Evolutionary conservation across 2,113 vertebrate species (phyloP).

Genomic region (Pimephales promelas): DNA sequence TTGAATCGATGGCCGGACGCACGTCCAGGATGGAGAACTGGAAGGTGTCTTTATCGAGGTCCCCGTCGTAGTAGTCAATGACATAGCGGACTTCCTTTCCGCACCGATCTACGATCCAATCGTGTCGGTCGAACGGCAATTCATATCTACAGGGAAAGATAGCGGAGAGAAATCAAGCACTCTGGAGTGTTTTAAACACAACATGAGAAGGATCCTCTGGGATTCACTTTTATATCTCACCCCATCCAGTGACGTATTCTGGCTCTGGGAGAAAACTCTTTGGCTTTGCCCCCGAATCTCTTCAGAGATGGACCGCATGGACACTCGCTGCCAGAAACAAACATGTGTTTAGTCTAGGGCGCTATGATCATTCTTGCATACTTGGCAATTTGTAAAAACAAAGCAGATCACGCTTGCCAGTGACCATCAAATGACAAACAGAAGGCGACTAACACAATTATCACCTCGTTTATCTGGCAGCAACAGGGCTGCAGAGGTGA

Average conservation of each 20-base stretch:
- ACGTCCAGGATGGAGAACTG: constrained; percentile 93
- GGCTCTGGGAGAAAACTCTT: constrained; percentile 90
- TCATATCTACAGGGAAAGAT: constrained; percentile 80
- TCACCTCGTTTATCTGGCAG: constrained; percentile 7
- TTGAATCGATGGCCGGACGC: constrained; percentile 89
- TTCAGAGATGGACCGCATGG: constrained; percentile 89
- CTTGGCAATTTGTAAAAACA: neutral
- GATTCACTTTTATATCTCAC: constrained; percentile 69
- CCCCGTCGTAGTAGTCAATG: constrained; percentile 95
- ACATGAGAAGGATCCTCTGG: too few species aligned
- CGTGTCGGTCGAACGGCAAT: constrained; percentile 92
- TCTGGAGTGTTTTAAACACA: neutral
- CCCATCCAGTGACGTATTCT: constrained; percentile 94
- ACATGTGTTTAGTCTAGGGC: neutral
- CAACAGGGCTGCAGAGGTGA: neutral
- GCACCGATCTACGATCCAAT: constrained; percentile 94
- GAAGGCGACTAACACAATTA: neutral
- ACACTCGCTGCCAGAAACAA: constrained; percentile 82
- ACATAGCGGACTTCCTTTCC: constrained; percentile 91
- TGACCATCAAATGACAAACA: neutral
- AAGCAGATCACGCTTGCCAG: neutral
- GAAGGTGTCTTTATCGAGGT: constrained; percentile 81
- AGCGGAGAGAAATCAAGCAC: neutral
- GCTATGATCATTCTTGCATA: neutral
- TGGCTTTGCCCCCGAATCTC: constrained; percentile 93